Percentiles rank a stretch among this genome's conserved stretches.
Conservation (phyloP, 2,797 vertebrate genomes). For the Lepilemur ruficaudatus region DNA sequence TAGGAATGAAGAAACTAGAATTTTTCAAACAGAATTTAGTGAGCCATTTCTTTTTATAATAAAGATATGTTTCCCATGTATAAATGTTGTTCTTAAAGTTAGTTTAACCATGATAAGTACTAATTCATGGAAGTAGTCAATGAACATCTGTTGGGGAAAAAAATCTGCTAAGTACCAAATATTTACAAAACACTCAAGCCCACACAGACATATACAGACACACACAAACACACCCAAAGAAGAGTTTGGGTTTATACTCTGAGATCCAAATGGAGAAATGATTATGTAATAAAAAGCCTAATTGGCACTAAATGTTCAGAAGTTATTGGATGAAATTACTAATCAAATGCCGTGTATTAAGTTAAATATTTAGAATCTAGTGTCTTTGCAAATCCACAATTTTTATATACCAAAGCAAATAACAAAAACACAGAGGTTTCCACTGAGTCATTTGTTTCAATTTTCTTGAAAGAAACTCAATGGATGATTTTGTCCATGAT, state of each 20-base stretch:
- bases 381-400: conserved; percentile 22
- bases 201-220: conserved; percentile 6
- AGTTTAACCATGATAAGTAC: conserved; percentile 24
- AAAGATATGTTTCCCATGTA: neutral
- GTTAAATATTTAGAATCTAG: conserved; percentile 67
- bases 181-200: conserved; percentile 46
- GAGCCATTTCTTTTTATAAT: neutral
- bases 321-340: conserved; percentile 15
- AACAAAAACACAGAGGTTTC: conserved; percentile 34
- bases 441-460: conserved; percentile 56
- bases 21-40: neutral
- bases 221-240: neutral
- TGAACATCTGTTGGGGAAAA: neutral
- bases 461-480: conserved; percentile 35
- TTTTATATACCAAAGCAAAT: conserved; percentile 51
- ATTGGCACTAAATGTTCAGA: neutral
- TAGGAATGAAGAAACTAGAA: neutral
- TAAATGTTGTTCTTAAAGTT: conserved; percentile 20
- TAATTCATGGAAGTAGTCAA: conserved; percentile 22
- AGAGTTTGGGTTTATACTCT: conserved; percentile 10
- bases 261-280: conserved; percentile 17
- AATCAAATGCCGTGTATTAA: conserved; percentile 7
- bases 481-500: neutral
- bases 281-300: neutral
- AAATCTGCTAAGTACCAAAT: conserved; percentile 36